Evolutionary conservation across 1,140 invertebrate genomes (phyloP).

Genomic region (Diuraphis noxia): DNA sequence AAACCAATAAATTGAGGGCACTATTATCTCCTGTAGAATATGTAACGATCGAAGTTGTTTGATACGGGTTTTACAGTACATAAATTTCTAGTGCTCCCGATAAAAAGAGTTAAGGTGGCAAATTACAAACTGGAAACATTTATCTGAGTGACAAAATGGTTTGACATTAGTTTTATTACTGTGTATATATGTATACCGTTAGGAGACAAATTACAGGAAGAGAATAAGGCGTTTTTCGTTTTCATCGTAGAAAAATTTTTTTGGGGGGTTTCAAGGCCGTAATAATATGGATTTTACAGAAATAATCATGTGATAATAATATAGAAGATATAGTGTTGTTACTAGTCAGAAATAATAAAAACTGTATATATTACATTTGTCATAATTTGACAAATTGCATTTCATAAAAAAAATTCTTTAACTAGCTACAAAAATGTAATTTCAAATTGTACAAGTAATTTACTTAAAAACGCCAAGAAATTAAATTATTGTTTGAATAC

Average conservation of each 20-base stretch:
- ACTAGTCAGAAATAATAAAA: too few species aligned
- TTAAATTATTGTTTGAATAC: too few species aligned
- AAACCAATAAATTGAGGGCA: neutral
- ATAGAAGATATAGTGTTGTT: neutral
- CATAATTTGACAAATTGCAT: too few species aligned
- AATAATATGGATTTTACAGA: neutral
- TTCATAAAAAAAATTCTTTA: too few species aligned
- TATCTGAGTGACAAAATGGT: conserved; percentile 30
- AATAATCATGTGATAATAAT: neutral
- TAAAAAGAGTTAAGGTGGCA: conserved; percentile 47
- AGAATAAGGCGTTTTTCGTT: neutral
- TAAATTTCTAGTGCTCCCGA: conserved; percentile 23
- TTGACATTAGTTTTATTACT: conserved; percentile 36
- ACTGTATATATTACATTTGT: too few species aligned
- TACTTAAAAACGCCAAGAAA: too few species aligned
- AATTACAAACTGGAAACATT: conserved; percentile 36
- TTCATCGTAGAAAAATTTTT: neutral
- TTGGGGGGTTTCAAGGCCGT: neutral
- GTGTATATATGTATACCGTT: neutral
- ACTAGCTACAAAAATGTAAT: too few species aligned
- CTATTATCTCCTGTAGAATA: neutral
- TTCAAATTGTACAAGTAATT: too few species aligned
- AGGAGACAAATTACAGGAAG: neutral
- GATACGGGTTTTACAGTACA: conserved; percentile 31
- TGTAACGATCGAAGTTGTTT: neutral